Conservation (phyloP, 2,888 invertebrate genomes). For the Gasteruption jaculator region DNA sequence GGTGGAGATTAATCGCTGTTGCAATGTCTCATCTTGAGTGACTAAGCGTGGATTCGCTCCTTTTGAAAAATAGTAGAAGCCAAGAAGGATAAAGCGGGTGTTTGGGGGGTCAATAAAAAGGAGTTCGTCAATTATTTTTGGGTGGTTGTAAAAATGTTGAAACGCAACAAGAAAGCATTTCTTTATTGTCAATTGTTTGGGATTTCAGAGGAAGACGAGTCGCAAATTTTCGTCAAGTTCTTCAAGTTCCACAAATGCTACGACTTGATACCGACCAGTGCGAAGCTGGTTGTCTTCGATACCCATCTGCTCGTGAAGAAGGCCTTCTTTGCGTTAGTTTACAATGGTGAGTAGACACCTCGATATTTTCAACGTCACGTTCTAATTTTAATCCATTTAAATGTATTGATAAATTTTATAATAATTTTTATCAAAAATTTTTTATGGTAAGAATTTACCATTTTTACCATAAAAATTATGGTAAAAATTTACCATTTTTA, state of each 20-base stretch:
- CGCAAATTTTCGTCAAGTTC: conserved; percentile 96
- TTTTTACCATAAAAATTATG: not conserved
- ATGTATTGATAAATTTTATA: too few relatives aligned
- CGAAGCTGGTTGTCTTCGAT: conserved; percentile 99
- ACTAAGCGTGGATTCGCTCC: too few relatives aligned
- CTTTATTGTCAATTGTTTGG: conserved; percentile 43
- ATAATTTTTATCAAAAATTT: too few relatives aligned
- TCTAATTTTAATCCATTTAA: not conserved
- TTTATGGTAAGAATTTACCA: not conserved
- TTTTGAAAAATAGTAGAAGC: too few relatives aligned
- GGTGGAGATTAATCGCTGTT: too few relatives aligned
- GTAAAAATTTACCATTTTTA: not conserved
- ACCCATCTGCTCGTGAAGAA: conserved; percentile 96
- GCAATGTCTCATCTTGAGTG: too few relatives aligned
- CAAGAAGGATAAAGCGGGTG: too few relatives aligned
- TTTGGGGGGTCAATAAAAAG: too few relatives aligned
- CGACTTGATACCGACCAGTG: conserved; percentile 98
- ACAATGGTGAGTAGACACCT: conserved; percentile 91
- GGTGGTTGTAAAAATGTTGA: conserved; percentile 33
- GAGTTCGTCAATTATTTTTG: too few relatives aligned
- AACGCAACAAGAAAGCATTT: conserved; percentile 38
- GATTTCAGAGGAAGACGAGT: conserved; percentile 89
- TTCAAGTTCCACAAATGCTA: conserved; percentile 99
- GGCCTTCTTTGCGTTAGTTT: conserved; percentile 98
- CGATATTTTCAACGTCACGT: not conserved